Evolutionary conservation across 1,140 invertebrate genomes (phyloP), one percentile per base, ranked within the genome.

Genomic region (Heliothis subflexa): DNA sequence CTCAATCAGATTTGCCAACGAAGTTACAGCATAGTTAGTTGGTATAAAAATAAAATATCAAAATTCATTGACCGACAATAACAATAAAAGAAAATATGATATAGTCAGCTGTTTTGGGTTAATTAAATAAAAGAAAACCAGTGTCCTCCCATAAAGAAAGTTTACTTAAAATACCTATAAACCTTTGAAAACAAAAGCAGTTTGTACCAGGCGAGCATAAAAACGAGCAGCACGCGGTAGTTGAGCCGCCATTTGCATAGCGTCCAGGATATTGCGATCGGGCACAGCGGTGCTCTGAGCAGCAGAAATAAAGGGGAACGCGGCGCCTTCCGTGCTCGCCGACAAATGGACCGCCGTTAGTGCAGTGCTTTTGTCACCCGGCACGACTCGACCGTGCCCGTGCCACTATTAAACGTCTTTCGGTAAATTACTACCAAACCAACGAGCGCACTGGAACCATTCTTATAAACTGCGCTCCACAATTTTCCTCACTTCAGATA

Each of bases 311-410:
- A 85, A 89, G 72, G 62, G 77, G 79, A 70, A 71, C 61, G 68
- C 57, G 68, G 81, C 80, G 80, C 82, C 71, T 79, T 74, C 78
- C 78, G 61, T 80, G 75, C 61, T 76, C 81, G 62, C 77, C 83
- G 85, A 83, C 83, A 86, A 88, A 88, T 87, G 84, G 83, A 84
- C 81, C 81, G 79, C 77, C 81, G 84, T 82, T 88, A 85, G 78
- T 84, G 78, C 78, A 80, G 66, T 80, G 72, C 83, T 86, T 83
- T 88, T 88, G 86, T 87, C 78, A 78, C 78, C 75, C 79, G 62
- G 71, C 82, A 72, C 74, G 83, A 68, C 81, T 66, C 78, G 81
- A 0, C 25, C 50, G 25, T 77, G 81, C 12, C 40, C 55, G 55
- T 73, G 33, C 70, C 52, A 74, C 83, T 81, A 81, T 78, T 83